These are phyloP conservation scores for Drosophila guanche DNA, from an alignment of 1,140 invertebrate species.

Conservation along the genomic window DNA sequence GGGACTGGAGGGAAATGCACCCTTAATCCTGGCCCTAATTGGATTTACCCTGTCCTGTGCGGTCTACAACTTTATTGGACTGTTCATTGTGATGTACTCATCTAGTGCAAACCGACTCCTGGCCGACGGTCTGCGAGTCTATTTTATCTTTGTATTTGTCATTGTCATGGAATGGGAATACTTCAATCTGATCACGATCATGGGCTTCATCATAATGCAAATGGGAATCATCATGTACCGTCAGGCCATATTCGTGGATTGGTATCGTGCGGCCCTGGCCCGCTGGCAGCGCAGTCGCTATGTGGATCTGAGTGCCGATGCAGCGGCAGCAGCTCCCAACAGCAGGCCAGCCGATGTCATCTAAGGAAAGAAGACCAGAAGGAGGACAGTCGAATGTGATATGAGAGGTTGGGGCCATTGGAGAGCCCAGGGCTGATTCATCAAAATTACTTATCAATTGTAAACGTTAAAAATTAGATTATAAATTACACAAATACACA, in stretches of 20 bases:
- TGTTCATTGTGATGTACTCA: conserved; percentile 97
- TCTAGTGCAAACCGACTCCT: conserved; percentile 97
- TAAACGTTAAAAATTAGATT: conserved; percentile 21
- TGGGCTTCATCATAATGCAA: conserved; percentile 90
- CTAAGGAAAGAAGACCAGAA: conserved; percentile 18
- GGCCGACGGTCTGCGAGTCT: conserved; percentile 93
- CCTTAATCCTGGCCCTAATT: conserved; percentile 84
- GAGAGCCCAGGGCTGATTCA: conserved; percentile 44
- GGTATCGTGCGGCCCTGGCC: conserved; percentile 62
- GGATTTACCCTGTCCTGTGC: conserved; percentile 96
- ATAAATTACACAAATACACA: conserved; percentile 21
- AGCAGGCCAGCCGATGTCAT: conserved; percentile 75
- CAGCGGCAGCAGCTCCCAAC: conserved; percentile 33
- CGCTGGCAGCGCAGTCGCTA: conserved; percentile 66
- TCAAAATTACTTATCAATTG: conserved; percentile 44
- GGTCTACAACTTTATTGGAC: conserved; percentile 98
- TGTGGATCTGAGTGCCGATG: conserved; percentile 48
- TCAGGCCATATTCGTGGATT: conserved; percentile 86
- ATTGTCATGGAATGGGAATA: conserved; percentile 90
- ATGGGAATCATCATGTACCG: conserved; percentile 92
- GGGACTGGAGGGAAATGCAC: conserved; percentile 87
- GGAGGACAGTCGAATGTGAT: conserved; percentile 55
- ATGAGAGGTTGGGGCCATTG: conserved; percentile 46
- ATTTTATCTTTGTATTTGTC: conserved; percentile 94
- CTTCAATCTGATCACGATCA: conserved; percentile 91